Conservation (phyloP, 2,888 invertebrate genomes). For the Liopterus haemorrhoidalis region DNA sequence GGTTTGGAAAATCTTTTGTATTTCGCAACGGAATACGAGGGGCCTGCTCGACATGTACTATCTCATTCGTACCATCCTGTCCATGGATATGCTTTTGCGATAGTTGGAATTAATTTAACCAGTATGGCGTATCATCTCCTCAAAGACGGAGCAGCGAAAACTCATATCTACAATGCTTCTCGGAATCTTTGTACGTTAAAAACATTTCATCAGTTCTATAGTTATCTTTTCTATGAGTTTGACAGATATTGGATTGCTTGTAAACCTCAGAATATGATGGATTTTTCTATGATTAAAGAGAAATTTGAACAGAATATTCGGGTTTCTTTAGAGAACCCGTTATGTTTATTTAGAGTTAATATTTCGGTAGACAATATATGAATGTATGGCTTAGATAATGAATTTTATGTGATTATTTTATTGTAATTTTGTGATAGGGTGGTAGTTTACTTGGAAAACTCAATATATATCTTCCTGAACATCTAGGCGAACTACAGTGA, state of each 20-base stretch:
- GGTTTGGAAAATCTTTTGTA: slow-evolving; percentile 87
- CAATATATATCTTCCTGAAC: no score
- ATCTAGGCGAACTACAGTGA: slow-evolving; percentile 6
- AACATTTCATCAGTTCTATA: slow-evolving; percentile 89
- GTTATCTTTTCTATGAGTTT: slow-evolving; percentile 90
- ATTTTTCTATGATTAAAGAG: slow-evolving; percentile 81
- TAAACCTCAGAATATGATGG: slow-evolving; percentile 92
- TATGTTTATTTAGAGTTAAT: slow-evolving; percentile 72
- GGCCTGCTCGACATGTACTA: slow-evolving; percentile 73
- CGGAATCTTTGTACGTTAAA: slow-evolving; percentile 60
- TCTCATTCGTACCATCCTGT: slow-evolving; percentile 84
- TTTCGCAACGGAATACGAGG: slow-evolving; percentile 76
- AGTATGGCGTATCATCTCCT: slow-evolving; percentile 81
- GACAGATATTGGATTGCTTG: slow-evolving; percentile 90
- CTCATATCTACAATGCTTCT: slow-evolving; percentile 83
- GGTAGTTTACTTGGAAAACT: no score
- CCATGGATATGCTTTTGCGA: slow-evolving; percentile 85
- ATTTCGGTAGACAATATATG: slow-evolving; percentile 67
- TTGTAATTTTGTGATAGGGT: no score
- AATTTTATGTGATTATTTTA: no score
- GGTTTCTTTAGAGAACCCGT: slow-evolving; percentile 60
- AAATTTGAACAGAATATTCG: slow-evolving; percentile 75
- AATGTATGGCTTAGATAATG: no score
- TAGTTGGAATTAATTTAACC: slow-evolving; percentile 92
- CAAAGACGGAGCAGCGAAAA: slow-evolving; percentile 75